Percentiles rank a stretch among this genome's conserved stretches.
These are phyloP conservation scores for Dipodomys spectabilis DNA, from an alignment of 2,113 vertebrate genomes.

Conservation along the genomic window DNA sequence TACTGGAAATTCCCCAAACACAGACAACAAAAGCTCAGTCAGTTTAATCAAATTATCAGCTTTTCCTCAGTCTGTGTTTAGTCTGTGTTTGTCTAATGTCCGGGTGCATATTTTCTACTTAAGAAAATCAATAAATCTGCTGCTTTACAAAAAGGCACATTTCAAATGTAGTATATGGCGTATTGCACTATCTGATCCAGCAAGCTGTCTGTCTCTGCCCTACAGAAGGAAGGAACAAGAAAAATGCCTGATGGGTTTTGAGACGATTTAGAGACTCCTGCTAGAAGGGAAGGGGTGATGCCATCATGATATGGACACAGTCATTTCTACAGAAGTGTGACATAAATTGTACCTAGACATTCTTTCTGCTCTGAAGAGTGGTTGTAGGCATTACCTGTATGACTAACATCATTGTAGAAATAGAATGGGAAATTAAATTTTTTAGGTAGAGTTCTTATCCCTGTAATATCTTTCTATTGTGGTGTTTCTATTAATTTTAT, in stretches of 20 bases:
- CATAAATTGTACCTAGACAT: constrained; percentile 43
- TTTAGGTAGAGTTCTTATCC: constrained; percentile 56
- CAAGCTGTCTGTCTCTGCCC: constrained; percentile 79
- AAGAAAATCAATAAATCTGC: constrained; percentile 90
- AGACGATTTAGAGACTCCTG: constrained; percentile 54
- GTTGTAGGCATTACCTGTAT: not conserved
- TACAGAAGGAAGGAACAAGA: constrained; percentile 70
- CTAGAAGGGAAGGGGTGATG: not conserved
- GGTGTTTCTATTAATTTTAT: constrained; percentile 71
- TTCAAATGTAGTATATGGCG: constrained; percentile 77
- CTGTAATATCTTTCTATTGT: constrained; percentile 69
- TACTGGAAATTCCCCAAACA: constrained; percentile 88
- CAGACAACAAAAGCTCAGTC: constrained; percentile 87
- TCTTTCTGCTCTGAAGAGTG: constrained; percentile 10
- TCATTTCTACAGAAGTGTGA: not conserved
- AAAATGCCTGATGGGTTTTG: constrained; percentile 65
- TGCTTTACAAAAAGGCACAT: constrained; percentile 84
- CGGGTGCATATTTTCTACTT: constrained; percentile 88
- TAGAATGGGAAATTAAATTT: constrained; percentile 60
- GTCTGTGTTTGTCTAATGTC: constrained; percentile 90
- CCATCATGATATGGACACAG: not conserved
- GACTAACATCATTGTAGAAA: constrained; percentile 5
- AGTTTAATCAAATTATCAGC: constrained; percentile 89
- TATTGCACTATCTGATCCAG: constrained; percentile 77
- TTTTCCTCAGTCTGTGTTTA: constrained; percentile 89